Evolutionary conservation across 2,797 vertebrate genomes (phyloP).

Genomic region (Macropus fuliginosus): DNA sequence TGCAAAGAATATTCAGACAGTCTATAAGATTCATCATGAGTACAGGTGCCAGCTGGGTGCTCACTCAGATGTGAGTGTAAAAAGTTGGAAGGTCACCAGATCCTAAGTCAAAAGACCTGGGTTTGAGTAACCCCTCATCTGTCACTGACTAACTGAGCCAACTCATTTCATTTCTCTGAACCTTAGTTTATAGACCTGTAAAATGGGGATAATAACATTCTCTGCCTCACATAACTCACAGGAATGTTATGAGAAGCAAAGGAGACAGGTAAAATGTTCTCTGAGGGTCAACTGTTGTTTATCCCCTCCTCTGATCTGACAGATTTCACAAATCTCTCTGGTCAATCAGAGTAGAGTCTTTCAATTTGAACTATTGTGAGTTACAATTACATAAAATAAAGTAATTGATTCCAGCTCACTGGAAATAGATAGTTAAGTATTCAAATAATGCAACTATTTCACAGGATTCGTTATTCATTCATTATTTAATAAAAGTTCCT

Average conservation of each 20-base stretch:
- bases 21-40: neutral
- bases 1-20: neutral
- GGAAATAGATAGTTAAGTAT: neutral
- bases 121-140: neutral
- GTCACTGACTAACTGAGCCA: neutral
- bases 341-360: neutral
- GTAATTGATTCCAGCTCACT: neutral
- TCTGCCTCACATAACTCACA: neutral
- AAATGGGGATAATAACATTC: neutral
- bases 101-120: neutral
- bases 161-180: neutral
- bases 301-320: neutral
- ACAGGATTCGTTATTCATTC: neutral
- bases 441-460: conserved; percentile 2
- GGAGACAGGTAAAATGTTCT: neutral
- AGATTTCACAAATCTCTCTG: neutral
- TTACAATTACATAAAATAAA: neutral
- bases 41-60: neutral
- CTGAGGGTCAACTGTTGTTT: neutral
- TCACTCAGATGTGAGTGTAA: neutral
- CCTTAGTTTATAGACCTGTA: neutral
- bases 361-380: neutral
- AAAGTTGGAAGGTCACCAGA: neutral
- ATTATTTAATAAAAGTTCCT: neutral
- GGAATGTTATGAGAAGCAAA: neutral